These are phyloP conservation scores for Tenthredo amoena DNA, from an alignment of 2,888 invertebrate genomes.

Conservation along the genomic window DNA sequence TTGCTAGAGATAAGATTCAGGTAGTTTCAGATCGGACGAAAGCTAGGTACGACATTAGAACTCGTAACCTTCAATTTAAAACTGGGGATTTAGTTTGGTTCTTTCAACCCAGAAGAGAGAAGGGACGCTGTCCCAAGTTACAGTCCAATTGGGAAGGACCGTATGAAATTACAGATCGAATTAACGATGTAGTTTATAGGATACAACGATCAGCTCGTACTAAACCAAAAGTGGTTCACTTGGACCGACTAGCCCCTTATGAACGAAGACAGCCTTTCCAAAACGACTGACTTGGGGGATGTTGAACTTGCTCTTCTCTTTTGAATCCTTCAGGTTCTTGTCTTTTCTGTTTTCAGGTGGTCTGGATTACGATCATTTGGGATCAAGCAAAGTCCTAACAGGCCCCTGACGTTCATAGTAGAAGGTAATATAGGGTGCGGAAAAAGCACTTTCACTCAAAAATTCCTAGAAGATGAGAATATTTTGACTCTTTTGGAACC, in stretches of 20 bases:
- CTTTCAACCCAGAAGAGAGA: too few relatives aligned
- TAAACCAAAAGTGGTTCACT: slow-evolving; percentile 14
- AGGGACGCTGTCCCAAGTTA: too few relatives aligned
- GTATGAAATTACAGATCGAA: neutral
- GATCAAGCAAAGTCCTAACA: neutral
- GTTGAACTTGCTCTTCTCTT: neutral
- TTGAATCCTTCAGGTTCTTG: neutral
- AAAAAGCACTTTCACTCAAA: slow-evolving; percentile 3
- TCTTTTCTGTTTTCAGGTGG: neutral
- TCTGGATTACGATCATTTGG: neutral
- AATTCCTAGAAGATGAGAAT: neutral
- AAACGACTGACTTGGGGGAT: neutral
- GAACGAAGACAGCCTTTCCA: neutral
- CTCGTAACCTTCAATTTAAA: neutral
- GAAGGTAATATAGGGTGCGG: slow-evolving; percentile 25
- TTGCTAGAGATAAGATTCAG: too few relatives aligned
- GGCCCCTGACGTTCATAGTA: neutral
- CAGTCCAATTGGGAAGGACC: slow-evolving; percentile 36
- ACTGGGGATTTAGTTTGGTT: neutral
- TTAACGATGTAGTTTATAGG: slow-evolving; percentile 8
- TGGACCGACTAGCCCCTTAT: slow-evolving; percentile 18
- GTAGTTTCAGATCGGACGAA: too few relatives aligned
- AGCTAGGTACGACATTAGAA: too few relatives aligned
- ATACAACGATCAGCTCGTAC: neutral
- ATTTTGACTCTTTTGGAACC: slow-evolving; percentile 16